Evolutionary conservation across 1,140 invertebrate genomes (phyloP).

Genomic region (Drosophila kurseongensis): DNA sequence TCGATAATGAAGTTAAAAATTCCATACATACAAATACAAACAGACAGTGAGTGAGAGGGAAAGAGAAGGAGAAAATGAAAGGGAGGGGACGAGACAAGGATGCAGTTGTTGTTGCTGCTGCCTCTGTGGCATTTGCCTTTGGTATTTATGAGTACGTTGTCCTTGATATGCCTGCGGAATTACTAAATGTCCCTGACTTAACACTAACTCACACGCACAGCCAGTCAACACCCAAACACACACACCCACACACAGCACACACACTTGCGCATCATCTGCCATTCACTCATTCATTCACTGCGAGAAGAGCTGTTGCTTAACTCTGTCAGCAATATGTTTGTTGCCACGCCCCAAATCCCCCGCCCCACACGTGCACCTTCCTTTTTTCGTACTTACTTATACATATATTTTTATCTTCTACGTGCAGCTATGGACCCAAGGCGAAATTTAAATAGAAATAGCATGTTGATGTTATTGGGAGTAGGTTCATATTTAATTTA

Average conservation of each 20-base stretch:
- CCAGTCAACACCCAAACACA: conserved; percentile 37
- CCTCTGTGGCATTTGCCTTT: conserved; percentile 75
- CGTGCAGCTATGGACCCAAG: conserved; percentile 71
- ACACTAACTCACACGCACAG: conserved; percentile 65
- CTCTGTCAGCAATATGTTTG: conserved; percentile 76
- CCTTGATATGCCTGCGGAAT: conserved; percentile 80
- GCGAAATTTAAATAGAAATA: conserved; percentile 80
- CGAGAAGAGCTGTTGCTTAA: conserved; percentile 60
- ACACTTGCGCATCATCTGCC: conserved; percentile 50
- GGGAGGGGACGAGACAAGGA: conserved; percentile 17
- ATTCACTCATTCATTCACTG: conserved; percentile 62
- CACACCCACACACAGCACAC: conserved; percentile 11
- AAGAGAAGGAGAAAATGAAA: conserved; percentile 1
- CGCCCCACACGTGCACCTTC: conserved; percentile 29
- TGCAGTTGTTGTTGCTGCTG: conserved; percentile 54
- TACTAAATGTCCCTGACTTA: conserved; percentile 82
- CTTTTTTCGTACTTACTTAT: conserved; percentile 25
- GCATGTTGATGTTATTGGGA: conserved; percentile 78
- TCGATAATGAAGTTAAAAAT: conserved; percentile 81
- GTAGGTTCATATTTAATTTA: conserved; percentile 81
- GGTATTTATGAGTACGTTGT: conserved; percentile 83
- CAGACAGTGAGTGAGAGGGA: conserved; percentile 39
- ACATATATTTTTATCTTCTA: conserved; percentile 72
- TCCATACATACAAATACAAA: conserved; percentile 80
- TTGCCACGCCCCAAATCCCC: conserved; percentile 47